Evolutionary conservation across 2,113 vertebrate genomes (phyloP).

Genomic region (Girardinichthys multiradiatus): DNA sequence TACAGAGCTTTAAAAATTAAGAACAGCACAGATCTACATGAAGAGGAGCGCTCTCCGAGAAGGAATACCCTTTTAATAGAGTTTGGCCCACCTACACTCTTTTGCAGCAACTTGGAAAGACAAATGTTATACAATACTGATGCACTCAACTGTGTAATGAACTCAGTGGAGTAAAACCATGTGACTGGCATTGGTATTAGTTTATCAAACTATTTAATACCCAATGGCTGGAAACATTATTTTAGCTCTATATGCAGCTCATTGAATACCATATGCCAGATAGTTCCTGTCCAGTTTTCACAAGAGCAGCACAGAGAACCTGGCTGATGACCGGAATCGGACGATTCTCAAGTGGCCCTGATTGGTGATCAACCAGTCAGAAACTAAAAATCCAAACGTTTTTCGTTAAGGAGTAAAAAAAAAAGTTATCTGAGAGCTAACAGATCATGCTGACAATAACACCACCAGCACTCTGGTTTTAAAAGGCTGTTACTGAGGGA

Average conservation of each 20-base stretch:
- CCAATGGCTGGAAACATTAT: background rate
- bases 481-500: too few species aligned
- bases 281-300: background rate
- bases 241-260: background rate
- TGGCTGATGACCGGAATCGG: background rate
- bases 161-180: constrained; percentile 2
- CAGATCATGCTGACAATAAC: too few species aligned
- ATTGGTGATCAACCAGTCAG: too few species aligned
- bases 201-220: background rate
- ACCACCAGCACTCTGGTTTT: too few species aligned
- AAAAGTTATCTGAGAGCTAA: too few species aligned
- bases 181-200: background rate
- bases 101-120: constrained; percentile 30
- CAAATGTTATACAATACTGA: constrained; percentile 30
- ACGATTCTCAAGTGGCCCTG: background rate
- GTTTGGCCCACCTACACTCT: constrained; percentile 15
- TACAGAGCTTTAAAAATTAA: background rate
- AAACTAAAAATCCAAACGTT: too few species aligned
- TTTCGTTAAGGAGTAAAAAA: too few species aligned
- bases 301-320: background rate
- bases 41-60: constrained; percentile 11
- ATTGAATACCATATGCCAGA: background rate
- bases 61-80: constrained; percentile 25
- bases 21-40: background rate
- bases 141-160: constrained; percentile 37